phyloP scores from a whole-genome alignment of 2,888 invertebrate genomes.

The Sylvicola fuscatus region DNA sequence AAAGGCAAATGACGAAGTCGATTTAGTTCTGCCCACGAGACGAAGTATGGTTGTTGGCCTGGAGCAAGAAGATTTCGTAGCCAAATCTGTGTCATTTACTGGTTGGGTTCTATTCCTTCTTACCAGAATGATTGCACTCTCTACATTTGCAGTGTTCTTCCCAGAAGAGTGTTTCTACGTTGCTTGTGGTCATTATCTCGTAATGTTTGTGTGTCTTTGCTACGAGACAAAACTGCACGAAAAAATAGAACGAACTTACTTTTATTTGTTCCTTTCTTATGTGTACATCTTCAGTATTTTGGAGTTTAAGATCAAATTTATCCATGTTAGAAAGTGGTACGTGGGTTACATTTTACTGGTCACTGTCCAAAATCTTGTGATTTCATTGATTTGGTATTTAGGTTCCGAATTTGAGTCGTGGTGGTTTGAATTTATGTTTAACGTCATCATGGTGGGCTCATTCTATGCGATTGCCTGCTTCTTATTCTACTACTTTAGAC shows the following conservation, averaged over 20 bases:
- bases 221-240: constrained; percentile 34
- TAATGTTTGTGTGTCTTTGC: constrained; percentile 42
- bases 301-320: constrained; percentile 61
- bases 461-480: constrained; percentile 37
- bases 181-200: constrained; percentile 37
- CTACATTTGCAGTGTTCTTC: constrained; percentile 47
- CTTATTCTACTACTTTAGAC: constrained; percentile 37
- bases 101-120: constrained; percentile 59
- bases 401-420: constrained; percentile 36
- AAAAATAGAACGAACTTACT: constrained; percentile 32
- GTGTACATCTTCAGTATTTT: constrained; percentile 56
- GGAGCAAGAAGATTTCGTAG: constrained; percentile 53
- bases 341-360: constrained; percentile 43
- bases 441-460: constrained; percentile 36
- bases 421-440: constrained; percentile 48
- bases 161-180: constrained; percentile 37
- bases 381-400: constrained; percentile 49
- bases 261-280: constrained; percentile 49
- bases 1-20: constrained; percentile 13
- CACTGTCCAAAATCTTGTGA: constrained; percentile 40
- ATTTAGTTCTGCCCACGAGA: constrained; percentile 24
- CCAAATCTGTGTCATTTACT: constrained; percentile 43
- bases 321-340: constrained; percentile 47
- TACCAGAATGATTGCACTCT: constrained; percentile 47
- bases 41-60: constrained; percentile 38